These are phyloP conservation scores for Lapara coniferarum DNA, from an alignment of 2,888 invertebrate genomes.

Conservation along the genomic window DNA sequence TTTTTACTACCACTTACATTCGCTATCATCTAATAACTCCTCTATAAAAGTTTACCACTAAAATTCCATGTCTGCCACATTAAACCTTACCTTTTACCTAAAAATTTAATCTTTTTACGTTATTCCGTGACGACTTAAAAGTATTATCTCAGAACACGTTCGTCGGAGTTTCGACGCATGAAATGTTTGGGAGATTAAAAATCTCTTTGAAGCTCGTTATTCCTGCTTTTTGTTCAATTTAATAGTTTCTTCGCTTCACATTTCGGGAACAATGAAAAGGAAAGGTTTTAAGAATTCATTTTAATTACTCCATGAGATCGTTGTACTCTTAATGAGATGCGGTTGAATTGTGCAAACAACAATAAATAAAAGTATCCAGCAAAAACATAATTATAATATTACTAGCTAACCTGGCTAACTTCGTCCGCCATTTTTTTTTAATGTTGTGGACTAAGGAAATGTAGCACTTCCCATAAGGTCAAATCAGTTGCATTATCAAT, in stretches of 20 bases:
- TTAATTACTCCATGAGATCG: conserved; percentile 21
- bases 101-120: conserved; percentile 1
- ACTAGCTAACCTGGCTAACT: no score
- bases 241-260: conserved; percentile 31
- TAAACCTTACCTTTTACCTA: not conserved
- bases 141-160: conserved; percentile 49
- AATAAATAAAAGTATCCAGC: not conserved
- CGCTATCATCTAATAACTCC: not conserved
- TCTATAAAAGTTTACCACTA: not conserved
- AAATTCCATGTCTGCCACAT: conserved; percentile 6
- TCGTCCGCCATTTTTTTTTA: no score
- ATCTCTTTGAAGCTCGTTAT: conserved; percentile 50
- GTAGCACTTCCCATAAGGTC: no score
- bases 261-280: conserved; percentile 18
- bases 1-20: conserved; percentile 4
- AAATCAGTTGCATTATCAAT: no score
- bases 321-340: not conserved
- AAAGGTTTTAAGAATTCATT: conserved; percentile 17
- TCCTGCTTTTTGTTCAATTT: conserved; percentile 53
- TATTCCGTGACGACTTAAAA: conserved; percentile 7
- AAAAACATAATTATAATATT: not conserved
- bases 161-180: conserved; percentile 19
- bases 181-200: conserved; percentile 51
- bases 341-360: conserved; percentile 7
- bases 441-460: no score